Evolutionary conservation across 2,797 vertebrate species (phyloP).

Genomic region (Amblyraja radiata): DNA sequence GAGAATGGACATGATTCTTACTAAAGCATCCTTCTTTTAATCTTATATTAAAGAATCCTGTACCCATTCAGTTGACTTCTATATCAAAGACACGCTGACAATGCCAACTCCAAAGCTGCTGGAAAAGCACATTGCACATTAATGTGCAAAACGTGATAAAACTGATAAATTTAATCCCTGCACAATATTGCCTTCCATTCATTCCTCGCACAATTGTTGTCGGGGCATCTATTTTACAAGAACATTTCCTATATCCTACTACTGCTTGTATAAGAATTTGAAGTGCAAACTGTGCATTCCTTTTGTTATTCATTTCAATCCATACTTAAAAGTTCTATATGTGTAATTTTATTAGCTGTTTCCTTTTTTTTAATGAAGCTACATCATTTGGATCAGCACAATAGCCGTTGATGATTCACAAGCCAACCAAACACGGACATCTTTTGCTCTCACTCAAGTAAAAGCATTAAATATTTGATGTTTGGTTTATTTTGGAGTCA

Average conservation of each 20-base stretch:
- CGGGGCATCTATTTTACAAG: not conserved
- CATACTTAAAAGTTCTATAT: not conserved
- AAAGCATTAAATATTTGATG: not conserved
- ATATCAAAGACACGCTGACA: not conserved
- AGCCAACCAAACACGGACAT: not conserved
- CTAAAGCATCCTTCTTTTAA: not conserved
- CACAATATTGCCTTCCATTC: conserved; percentile 8
- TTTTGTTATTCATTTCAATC: not conserved
- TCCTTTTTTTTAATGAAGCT: not conserved
- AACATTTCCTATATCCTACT: not conserved
- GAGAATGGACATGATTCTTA: not conserved
- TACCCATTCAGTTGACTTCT: not conserved
- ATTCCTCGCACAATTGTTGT: not conserved
- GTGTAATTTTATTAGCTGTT: not conserved
- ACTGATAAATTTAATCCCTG: not conserved
- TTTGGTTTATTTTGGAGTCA: not conserved
- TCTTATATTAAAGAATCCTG: not conserved
- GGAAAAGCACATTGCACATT: not conserved
- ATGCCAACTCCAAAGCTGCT: not conserved
- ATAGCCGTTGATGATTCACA: not conserved
- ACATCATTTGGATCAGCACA: not conserved
- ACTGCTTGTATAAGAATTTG: conserved; percentile 2
- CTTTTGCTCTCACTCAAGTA: not conserved
- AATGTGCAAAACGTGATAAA: conserved; percentile 3
- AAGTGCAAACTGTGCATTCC: not conserved